These are phyloP conservation scores for Drosophila cardini DNA, from an alignment of 1,140 invertebrate genomes.

Conservation along the genomic window DNA sequence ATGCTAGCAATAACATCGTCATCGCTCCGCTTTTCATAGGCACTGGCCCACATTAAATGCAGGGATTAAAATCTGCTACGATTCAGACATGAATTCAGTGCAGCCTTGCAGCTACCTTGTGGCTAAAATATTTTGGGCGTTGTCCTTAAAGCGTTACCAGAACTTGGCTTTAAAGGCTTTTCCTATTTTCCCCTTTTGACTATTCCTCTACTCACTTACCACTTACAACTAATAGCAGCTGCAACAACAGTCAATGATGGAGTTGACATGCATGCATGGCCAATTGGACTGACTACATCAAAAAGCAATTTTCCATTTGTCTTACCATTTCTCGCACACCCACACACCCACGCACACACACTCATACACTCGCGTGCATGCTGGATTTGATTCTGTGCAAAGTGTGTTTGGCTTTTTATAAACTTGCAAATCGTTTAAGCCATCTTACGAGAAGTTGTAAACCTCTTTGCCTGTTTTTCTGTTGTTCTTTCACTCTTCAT, in stretches of 20 bases:
- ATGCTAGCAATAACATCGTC: conserved; percentile 32
- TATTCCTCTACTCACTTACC: too few species aligned
- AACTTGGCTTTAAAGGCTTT: conserved; percentile 23
- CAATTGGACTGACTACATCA: conserved; percentile 76
- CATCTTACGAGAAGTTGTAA: conserved; percentile 81
- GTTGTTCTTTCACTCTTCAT: conserved; percentile 23
- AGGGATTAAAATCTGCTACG: conserved; percentile 63
- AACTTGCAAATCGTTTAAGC: conserved; percentile 82
- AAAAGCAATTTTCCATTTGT: conserved; percentile 83
- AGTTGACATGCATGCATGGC: conserved; percentile 47
- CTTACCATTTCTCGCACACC: conserved; percentile 61
- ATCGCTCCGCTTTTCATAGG: conserved; percentile 43
- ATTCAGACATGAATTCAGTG: conserved; percentile 22
- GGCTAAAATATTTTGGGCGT: conserved; percentile 34
- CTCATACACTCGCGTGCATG: conserved; percentile 9
- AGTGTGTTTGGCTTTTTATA: conserved; percentile 81
- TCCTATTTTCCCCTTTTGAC: too few species aligned
- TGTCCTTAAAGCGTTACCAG: conserved; percentile 46
- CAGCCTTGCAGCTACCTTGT: conserved; percentile 25
- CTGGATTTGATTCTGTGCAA: conserved; percentile 61
- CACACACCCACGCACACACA: conserved; percentile 15
- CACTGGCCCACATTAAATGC: conserved; percentile 58
- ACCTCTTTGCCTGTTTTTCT: conserved; percentile 72
- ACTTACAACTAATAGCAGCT: conserved; percentile 26
- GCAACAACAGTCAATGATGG: conserved; percentile 58